These are phyloP conservation scores for Stenolophus ochropezus DNA, from an alignment of 2,888 invertebrate species.

Conservation along the genomic window DNA sequence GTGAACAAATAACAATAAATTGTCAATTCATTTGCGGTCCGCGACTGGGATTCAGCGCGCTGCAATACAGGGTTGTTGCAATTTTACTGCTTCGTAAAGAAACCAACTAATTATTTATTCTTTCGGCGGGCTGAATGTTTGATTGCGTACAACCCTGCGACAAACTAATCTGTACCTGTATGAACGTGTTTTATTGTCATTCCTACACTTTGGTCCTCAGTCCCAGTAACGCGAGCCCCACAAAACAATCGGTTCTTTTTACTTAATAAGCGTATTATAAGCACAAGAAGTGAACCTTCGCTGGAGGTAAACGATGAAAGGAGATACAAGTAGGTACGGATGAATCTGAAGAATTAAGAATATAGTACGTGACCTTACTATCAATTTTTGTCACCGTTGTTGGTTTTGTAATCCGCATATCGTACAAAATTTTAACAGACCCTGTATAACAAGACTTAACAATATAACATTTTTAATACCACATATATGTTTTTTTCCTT, in stretches of 20 bases:
- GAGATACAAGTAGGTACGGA: conserved; percentile 28
- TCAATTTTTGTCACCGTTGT: conserved; percentile 8
- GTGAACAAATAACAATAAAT: conserved; percentile 58
- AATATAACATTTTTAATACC: conserved; percentile 33
- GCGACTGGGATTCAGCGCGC: conserved; percentile 16
- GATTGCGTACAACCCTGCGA: neutral
- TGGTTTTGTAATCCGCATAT: conserved; percentile 28
- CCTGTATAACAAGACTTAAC: conserved; percentile 50
- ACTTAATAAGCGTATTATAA: conserved; percentile 45
- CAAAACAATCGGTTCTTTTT: conserved; percentile 16
- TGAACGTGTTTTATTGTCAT: conserved; percentile 46
- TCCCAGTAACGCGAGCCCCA: conserved; percentile 16
- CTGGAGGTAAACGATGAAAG: conserved; percentile 43
- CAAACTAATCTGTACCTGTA: conserved; percentile 14
- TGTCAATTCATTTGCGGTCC: conserved; percentile 25
- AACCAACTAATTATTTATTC: too few relatives aligned
- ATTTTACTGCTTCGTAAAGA: neutral
- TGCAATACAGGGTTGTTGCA: neutral
- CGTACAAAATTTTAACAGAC: conserved; percentile 46
- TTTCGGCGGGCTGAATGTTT: too few relatives aligned
- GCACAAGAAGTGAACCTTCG: conserved; percentile 44
- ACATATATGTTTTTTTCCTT: conserved; percentile 28
- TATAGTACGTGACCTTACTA: neutral
- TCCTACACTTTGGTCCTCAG: conserved; percentile 13
- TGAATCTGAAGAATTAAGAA: conserved; percentile 21